Evolutionary conservation across 2,797 vertebrate genomes (phyloP).

Genomic region (Schizothorax lantsangensis): DNA sequence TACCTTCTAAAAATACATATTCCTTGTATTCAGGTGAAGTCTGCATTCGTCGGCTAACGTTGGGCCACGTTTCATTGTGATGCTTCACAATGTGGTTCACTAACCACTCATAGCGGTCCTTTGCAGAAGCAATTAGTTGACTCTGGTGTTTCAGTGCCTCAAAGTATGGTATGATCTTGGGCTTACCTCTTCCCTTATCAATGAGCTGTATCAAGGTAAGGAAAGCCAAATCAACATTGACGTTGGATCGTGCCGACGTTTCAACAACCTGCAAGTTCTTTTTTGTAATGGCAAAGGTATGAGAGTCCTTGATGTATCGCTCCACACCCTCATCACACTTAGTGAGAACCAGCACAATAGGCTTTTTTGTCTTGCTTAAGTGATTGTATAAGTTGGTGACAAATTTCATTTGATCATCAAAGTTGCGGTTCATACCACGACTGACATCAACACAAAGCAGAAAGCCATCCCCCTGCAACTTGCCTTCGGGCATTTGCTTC

Average conservation of each 20-base stretch:
- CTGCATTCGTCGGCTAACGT: slow-evolving; percentile 80
- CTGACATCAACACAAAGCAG: slow-evolving; percentile 87
- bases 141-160: slow-evolving; percentile 89
- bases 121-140: slow-evolving; percentile 86
- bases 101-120: slow-evolving; percentile 88
- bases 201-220: slow-evolving; percentile 85
- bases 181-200: slow-evolving; percentile 83
- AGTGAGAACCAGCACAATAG: slow-evolving; percentile 84
- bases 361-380: slow-evolving; percentile 87
- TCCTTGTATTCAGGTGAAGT: slow-evolving; percentile 82
- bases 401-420: slow-evolving; percentile 89
- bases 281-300: slow-evolving; percentile 86
- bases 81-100: slow-evolving; percentile 84
- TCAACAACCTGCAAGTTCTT: slow-evolving; percentile 91
- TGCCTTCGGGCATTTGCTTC: slow-evolving; percentile 90
- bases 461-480: slow-evolving; percentile 86
- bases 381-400: slow-evolving; percentile 87
- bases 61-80: slow-evolving; percentile 83
- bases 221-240: slow-evolving; percentile 87
- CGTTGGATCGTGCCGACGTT: slow-evolving; percentile 87
- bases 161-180: slow-evolving; percentile 88
- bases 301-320: slow-evolving; percentile 88
- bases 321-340: slow-evolving; percentile 91
- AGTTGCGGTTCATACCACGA: slow-evolving; percentile 88
- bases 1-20: slow-evolving; percentile 87